Evolutionary conservation across 1,140 invertebrate species (phyloP), one percentile per base, ranked within the genome.

Genomic region (Acromyrmex echinatior): DNA sequence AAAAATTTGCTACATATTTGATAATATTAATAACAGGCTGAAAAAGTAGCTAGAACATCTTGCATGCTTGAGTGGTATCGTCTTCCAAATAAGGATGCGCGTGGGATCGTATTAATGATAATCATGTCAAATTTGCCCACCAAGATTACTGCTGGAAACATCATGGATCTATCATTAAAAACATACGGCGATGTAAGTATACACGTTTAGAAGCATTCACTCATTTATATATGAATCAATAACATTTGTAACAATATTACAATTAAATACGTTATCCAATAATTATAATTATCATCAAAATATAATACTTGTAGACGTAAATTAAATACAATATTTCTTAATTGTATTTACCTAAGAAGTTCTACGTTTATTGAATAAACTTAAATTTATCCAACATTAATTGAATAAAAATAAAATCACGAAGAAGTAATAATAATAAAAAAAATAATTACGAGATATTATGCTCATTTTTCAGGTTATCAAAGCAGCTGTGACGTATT

Each of bases 401-500:
- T 56, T 56, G 1, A n/a, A 56, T 45, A 45, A 45, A 45, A 58
- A 68, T 28, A 74, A 88, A 58, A 53, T 28, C 45, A 10, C 25
- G 45, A 5, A 25, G 14, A 73, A 70, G 10, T 86, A 86, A 65
- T n/a, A 31, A 16, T 86, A 86, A 65, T n/a, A 31, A 71, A 7
- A 10, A 10, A 56, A 73, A 56, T 73, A 31, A 73, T 25, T 88
- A 12, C 12, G 1, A 5, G n/a, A 49, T 25, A 25, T 58, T 28
- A 39, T 68, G 1, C 7, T 82, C 53, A 10, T 65, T 21, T 73
- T 68, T 39, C 14, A 93, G 91, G 84, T 93, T 28, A 73, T 92
- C 0, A 92, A 90, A 77, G 88, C 88, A 63, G 84, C 92, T 62
- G 87, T 86, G 14, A 87, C 91, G 7, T 92, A 93, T 87, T 87